Evolutionary conservation across 2,113 vertebrate genomes (phyloP), one percentile per base, ranked within the genome.

Genomic region (Pachypanchax playfairii): DNA sequence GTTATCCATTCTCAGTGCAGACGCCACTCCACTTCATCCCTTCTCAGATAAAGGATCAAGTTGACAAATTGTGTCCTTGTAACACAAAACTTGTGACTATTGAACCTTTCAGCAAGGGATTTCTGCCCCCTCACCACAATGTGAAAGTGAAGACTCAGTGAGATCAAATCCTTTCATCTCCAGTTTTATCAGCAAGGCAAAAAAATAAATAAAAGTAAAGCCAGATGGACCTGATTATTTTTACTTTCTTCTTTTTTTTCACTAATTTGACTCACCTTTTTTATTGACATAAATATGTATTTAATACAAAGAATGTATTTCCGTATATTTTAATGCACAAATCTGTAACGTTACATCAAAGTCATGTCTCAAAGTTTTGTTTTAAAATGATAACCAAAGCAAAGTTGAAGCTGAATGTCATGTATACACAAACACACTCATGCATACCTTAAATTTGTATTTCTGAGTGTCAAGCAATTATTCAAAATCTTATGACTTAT

Each of bases 261-360:
- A 22, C 4, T 61, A 15, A 44, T 48, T 56, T 39, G 8, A 10
- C 52, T 56, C 7, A 29, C 13, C 33, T 24, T 58, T 75, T 67
- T 57, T 35, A 42, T 69, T 69, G 41, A 24, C 29, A 28, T 26
- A 11, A 85, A 90, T 80, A 84, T 80, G 49, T 12, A 70, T 76
- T 25, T 59, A 25, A 51, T 59, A 54, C 43, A 58, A 49, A 71
- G 28, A 73, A 54, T 80, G 26, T 3, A 84, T 89, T 84, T 83
- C 64, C 78, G 82, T 84, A 44, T 38, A 82, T 89, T 85, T 60
- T 48, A 74, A 79, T 57, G 57, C 62, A 62, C 73, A 48, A 72
- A 53, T 70, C 63, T 43, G 31, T 52, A n/a, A 12, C 24, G n/a
- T 36, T 21, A 26, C 48, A 22, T 20, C 62, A 31, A 58, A 73